These are phyloP conservation scores for Cercopithecus mitis DNA, from an alignment of 2,797 vertebrate species.

Conservation along the genomic window DNA sequence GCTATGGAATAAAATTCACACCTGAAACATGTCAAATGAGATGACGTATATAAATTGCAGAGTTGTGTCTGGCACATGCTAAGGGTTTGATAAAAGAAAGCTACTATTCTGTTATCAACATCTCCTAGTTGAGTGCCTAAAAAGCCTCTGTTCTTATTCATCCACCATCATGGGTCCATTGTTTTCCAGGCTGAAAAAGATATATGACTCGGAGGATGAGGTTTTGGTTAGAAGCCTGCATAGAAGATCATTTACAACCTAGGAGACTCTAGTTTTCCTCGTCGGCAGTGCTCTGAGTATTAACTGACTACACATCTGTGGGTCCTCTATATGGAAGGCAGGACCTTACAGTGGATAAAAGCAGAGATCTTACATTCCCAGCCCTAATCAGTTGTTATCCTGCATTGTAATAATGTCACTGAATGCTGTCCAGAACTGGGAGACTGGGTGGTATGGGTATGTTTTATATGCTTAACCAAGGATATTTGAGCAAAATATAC, in stretches of 20 bases:
- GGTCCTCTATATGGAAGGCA: too few relatives aligned
- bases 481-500: background rate
- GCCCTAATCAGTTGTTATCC: background rate
- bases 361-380: background rate
- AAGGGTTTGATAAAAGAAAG: background rate
- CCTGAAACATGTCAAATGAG: background rate
- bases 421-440: background rate
- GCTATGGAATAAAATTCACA: background rate
- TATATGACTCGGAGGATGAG: background rate
- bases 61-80: background rate
- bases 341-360: background rate
- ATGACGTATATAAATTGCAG: background rate
- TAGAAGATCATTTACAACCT: background rate
- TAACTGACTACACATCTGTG: background rate
- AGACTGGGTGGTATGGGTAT: background rate
- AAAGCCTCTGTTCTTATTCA: background rate
- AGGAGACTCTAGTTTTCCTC: background rate
- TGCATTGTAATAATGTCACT: background rate
- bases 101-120: conserved; percentile 23
- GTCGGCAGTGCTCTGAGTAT: background rate
- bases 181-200: background rate
- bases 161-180: background rate
- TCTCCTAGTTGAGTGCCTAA: background rate
- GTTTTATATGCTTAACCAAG: background rate
- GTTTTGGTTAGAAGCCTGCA: background rate